Evolutionary conservation across 2,888 invertebrate genomes (phyloP), one percentile per base, ranked within the genome.

Genomic region (Meandrusa payeni): DNA sequence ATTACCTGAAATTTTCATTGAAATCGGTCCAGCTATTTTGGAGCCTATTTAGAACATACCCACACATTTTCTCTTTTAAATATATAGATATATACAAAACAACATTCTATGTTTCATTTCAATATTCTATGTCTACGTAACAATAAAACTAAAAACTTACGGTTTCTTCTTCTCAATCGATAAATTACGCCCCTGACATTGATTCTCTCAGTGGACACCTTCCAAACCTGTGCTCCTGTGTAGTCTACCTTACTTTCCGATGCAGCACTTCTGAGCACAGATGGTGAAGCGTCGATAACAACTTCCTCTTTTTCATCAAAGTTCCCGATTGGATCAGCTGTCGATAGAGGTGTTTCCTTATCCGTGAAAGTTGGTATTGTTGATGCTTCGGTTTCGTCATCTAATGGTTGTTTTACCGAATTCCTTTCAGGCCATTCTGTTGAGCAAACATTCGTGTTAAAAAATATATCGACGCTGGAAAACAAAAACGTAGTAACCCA

Each of bases 191-290:
- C 57, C 13, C 72, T 62, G 74, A 77, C 63, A 68, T 87, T 64
- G 81, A 86, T 52, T 89, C 90, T 62, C 76, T 88, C 61, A 1
- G 76, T 79, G 1, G 50, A 73, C 26, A 94, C 91, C 63, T 93
- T 90, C 93, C 94, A 94, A 7, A 95, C 74, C 76, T 95, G 95
- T 9, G 93, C 92, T 1, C 95, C 95, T 33, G 91, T 89, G 69
- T 95, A 95, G 36, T 91, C 90, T 27, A 93, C 87, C 59, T 64
- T 82, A 7, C 61, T 48, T n/a, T 54, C 57, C 3, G 47, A 49
- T 41, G 61, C 65, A 31, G 61, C 59, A 39, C 55, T 63, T 7
- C 57, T 51, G 2, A 54, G 41, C 43, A 54, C 48, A 5, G 42
- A 44, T 13, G 32, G 15, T 5, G 43, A 26, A 26, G 13, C 22